phyloP scores from a whole-genome alignment of 2,888 invertebrate species.

The Phorcus lineatus region DNA sequence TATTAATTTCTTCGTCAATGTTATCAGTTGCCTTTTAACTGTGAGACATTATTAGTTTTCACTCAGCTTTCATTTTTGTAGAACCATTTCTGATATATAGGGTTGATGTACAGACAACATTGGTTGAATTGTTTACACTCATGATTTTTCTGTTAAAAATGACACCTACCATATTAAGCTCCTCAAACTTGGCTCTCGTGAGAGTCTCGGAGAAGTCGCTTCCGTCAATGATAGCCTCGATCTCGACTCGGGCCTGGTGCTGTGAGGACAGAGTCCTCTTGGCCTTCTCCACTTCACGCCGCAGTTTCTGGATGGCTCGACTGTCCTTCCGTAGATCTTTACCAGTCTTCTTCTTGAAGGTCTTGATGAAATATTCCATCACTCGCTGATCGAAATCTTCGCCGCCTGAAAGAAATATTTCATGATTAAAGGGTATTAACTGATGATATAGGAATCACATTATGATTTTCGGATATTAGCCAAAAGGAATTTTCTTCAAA shows the following conservation, averaged over 20 bases:
- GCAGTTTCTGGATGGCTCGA: conserved; percentile 94
- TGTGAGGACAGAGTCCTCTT: conserved; percentile 95
- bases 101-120: too few relatives aligned
- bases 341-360: conserved; percentile 98
- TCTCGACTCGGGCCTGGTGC: conserved; percentile 97
- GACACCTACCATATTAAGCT: conserved; percentile 88
- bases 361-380: conserved; percentile 98
- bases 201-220: conserved; percentile 98
- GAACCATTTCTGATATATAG: background rate
- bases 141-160: background rate
- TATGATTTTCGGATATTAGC: too few relatives aligned
- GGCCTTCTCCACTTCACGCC: conserved; percentile 97
- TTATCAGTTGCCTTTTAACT: too few relatives aligned
- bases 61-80: background rate
- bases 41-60: too few relatives aligned
- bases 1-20: background rate
- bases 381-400: conserved; percentile 99
- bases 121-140: too few relatives aligned
- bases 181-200: conserved; percentile 98
- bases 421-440: background rate
- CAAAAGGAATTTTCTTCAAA: too few relatives aligned
- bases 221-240: conserved; percentile 98
- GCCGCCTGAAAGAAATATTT: conserved; percentile 80
- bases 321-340: conserved; percentile 95
- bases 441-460: too few relatives aligned